Conservation (phyloP, 2,797 vertebrate species). For the Mionectes olivaceus region DNA sequence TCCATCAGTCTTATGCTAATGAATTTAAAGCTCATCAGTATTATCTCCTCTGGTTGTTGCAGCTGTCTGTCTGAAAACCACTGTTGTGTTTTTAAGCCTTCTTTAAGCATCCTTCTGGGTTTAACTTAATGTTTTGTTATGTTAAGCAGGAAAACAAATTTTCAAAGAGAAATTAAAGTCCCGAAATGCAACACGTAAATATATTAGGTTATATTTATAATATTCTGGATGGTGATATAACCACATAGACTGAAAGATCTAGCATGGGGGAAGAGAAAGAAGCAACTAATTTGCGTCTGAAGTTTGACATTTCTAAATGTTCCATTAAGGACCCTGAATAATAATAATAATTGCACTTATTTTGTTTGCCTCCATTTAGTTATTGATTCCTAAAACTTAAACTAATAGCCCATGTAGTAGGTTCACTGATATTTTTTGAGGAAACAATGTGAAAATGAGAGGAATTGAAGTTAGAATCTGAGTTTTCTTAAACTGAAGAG, state of each 20-base stretch:
- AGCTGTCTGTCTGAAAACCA: background rate
- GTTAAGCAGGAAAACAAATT: background rate
- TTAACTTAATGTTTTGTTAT: background rate
- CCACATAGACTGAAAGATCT: background rate
- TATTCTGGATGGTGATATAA: background rate
- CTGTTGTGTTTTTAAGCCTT: background rate
- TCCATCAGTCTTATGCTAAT: background rate
- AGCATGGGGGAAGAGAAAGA: accelerated
- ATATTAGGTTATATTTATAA: background rate
- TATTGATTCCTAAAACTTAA: background rate
- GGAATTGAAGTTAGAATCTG: background rate
- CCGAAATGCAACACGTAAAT: background rate
- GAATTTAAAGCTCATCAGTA: accelerated
- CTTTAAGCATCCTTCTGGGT: background rate
- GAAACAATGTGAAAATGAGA: background rate
- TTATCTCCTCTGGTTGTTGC: accelerated
- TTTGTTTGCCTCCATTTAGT: background rate
- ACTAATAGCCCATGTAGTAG: background rate
- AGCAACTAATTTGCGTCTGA: background rate
- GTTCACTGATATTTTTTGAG: background rate
- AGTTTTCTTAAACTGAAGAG: background rate
- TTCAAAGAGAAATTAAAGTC: background rate
- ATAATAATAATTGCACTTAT: background rate
- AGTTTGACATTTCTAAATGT: background rate
- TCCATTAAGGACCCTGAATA: background rate